Percentiles rank a stretch among this genome's conserved stretches.
These are phyloP conservation scores for Ooceraea biroi DNA, from an alignment of 1,140 invertebrate genomes.

Conservation along the genomic window DNA sequence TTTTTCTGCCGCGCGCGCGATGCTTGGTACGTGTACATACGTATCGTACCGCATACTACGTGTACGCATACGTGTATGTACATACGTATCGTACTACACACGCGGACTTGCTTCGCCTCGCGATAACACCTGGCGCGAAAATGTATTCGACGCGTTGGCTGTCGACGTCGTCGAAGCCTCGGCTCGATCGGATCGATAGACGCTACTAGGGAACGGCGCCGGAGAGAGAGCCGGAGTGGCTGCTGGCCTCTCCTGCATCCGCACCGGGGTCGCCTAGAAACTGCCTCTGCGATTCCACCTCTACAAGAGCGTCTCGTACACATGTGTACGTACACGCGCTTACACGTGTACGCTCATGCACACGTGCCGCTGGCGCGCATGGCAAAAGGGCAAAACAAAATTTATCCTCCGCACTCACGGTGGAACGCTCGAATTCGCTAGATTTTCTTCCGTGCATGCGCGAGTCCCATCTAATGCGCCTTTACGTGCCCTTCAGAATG, in stretches of 20 bases:
- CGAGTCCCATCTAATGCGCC: neutral
- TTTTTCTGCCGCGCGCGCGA: conserved; percentile 32
- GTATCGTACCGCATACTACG: conserved; percentile 41
- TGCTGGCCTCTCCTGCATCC: conserved; percentile 65
- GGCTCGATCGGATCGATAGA: conserved; percentile 76
- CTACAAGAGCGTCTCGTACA: conserved; percentile 50
- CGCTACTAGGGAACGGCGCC: conserved; percentile 66
- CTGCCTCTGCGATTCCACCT: conserved; percentile 70
- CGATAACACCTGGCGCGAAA: conserved; percentile 68
- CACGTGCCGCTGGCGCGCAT: conserved; percentile 51
- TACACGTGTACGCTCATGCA: conserved; percentile 35
- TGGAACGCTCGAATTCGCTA: conserved; percentile 17
- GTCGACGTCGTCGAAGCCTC: conserved; percentile 72
- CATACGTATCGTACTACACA: conserved; percentile 41
- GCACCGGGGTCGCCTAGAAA: conserved; percentile 72
- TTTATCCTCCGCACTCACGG: conserved; percentile 38
- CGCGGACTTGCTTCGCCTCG: conserved; percentile 61
- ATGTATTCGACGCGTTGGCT: conserved; percentile 74
- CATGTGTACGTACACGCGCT: neutral
- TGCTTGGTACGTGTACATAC: conserved; percentile 42
- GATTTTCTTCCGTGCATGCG: conserved; percentile 60
- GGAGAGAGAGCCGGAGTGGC: conserved; percentile 42
- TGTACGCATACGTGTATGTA: too few relatives aligned
- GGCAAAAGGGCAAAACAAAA: conserved; percentile 57
- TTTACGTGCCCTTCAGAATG: neutral